Evolutionary conservation across 2,888 invertebrate species (phyloP).

Genomic region (Xestia sexstrigata): DNA sequence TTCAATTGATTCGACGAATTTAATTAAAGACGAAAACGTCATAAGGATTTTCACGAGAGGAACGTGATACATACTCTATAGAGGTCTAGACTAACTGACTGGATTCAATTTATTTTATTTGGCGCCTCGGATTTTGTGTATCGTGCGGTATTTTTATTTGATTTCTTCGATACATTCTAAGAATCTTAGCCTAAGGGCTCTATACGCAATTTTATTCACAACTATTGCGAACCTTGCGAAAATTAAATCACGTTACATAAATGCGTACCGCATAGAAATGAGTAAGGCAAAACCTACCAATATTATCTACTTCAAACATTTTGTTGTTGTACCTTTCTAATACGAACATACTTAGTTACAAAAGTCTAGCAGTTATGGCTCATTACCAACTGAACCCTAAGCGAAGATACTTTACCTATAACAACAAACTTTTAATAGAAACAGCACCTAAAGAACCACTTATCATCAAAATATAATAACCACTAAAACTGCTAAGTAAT

Average conservation of each 20-base stretch:
- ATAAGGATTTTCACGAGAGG: conserved; percentile 48
- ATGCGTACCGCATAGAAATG: conserved; percentile 41
- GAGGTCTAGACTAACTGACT: conserved; percentile 55
- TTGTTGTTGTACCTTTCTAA: not conserved
- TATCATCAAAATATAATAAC: conserved; percentile 23
- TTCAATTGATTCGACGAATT: conserved; percentile 53
- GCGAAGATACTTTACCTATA: not conserved
- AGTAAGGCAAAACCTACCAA: conserved; percentile 1
- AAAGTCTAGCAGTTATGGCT: not conserved
- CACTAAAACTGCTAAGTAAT: conserved; percentile 29
- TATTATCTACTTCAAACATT: conserved; percentile 3
- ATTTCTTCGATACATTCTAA: conserved; percentile 54
- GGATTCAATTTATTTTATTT: conserved; percentile 68
- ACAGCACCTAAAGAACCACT: conserved; percentile 18
- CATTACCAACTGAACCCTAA: not conserved
- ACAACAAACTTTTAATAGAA: conserved; percentile 12
- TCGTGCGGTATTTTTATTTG: conserved; percentile 60
- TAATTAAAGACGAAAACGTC: conserved; percentile 60
- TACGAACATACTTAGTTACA: not conserved
- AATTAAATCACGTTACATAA: conserved; percentile 50
- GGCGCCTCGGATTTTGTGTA: conserved; percentile 50
- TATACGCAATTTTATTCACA: conserved; percentile 43
- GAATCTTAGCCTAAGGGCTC: conserved; percentile 56
- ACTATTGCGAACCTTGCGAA: conserved; percentile 48
- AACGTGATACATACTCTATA: conserved; percentile 54